Conservation (phyloP, 1,140 invertebrate species). For the Brachionus asplanchnoidis region DNA sequence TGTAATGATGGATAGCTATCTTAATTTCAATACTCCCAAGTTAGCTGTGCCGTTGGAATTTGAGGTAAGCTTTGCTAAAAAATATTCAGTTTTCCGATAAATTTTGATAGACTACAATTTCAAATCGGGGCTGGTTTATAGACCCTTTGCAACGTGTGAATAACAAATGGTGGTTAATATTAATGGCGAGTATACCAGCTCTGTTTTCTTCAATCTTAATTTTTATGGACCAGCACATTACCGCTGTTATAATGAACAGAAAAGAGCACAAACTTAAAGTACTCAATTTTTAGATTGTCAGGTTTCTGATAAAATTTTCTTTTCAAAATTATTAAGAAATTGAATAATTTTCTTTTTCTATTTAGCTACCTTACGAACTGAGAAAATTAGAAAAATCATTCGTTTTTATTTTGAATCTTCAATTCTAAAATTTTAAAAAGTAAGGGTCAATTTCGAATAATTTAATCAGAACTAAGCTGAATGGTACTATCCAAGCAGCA, state of each 20-base stretch:
- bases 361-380: too few relatives aligned
- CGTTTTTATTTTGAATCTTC: background rate
- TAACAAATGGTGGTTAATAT: constrained; percentile 73
- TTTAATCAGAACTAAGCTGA: too few relatives aligned
- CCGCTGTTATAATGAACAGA: constrained; percentile 92
- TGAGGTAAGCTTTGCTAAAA: constrained; percentile 9
- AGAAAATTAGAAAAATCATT: background rate
- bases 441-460: too few relatives aligned
- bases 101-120: constrained; percentile 65
- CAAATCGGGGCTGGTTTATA: constrained; percentile 79
- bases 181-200: constrained; percentile 79
- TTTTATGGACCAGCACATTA: constrained; percentile 99
- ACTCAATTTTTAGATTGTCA: background rate
- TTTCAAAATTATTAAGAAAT: background rate
- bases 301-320: background rate
- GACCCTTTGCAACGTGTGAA: constrained; percentile 66
- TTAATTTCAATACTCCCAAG: constrained; percentile 86
- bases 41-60: constrained; percentile 68
- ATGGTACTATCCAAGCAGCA: too few relatives aligned
- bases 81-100: background rate
- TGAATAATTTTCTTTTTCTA: background rate
- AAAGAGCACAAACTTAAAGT: constrained; percentile 91
- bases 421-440: too few relatives aligned
- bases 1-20: constrained; percentile 74
- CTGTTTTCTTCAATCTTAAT: constrained; percentile 90